These are phyloP conservation scores for Chelonia mydas DNA, from an alignment of 2,797 vertebrate species.

Conservation along the genomic window DNA sequence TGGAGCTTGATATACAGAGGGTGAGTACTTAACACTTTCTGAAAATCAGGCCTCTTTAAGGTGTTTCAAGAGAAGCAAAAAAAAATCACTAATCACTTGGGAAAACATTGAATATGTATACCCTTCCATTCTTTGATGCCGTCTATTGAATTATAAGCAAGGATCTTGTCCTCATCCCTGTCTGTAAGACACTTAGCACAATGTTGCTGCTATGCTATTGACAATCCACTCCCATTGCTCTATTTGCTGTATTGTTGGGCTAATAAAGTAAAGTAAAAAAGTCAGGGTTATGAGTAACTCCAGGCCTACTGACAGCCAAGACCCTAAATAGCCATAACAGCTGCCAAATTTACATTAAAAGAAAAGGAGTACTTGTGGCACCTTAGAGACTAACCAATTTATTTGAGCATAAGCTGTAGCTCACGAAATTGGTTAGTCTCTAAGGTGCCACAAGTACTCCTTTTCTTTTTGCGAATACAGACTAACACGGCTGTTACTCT, in stretches of 20 bases:
- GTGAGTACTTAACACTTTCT: not conserved
- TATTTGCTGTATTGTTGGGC: not conserved
- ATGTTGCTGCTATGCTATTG: not conserved
- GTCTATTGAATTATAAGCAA: not conserved
- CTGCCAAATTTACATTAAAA: not conserved
- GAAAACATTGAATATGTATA: not conserved
- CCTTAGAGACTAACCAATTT: no score
- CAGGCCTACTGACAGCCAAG: not conserved
- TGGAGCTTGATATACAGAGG: not conserved
- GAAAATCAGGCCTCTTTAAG: not conserved
- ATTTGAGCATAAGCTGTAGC: no score
- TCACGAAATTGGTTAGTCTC: no score
- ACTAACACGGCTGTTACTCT: no score
- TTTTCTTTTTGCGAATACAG: no score
- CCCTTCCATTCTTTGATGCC: accelerated
- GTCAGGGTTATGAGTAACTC: not conserved
- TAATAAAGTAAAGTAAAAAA: not conserved
- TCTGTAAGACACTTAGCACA: accelerated
- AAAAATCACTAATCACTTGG: not conserved
- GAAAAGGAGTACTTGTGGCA: no score
- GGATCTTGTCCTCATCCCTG: not conserved
- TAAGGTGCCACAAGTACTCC: no score
- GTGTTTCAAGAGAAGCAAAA: not conserved
- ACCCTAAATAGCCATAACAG: slow-evolving; percentile 4
- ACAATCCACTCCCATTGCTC: not conserved